Evolutionary conservation across 2,888 invertebrate genomes (phyloP), one percentile per base, ranked within the genome.

Genomic region (Scaptomyza caliginosa): DNA sequence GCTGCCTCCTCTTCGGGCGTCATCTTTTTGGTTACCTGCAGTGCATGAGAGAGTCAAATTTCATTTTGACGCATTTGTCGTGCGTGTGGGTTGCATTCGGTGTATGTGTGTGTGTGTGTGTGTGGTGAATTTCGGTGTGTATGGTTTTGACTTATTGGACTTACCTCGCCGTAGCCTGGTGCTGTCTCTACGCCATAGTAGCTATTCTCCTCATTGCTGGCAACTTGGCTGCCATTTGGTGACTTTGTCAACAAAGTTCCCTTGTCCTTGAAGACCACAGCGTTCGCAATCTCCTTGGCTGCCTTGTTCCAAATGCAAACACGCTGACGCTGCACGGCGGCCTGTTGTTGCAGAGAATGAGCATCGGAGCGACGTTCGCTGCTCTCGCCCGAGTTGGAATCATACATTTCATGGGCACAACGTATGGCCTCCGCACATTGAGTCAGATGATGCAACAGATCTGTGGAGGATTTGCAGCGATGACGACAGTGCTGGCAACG

Each of bases 401-500:
- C 91, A 32, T 89, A 89, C 55, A 91, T 91, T 51, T 92, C 92
- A 64, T 91, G 90, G 54, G 81, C 82, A 49, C 88, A 86, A 45
- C 89, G 87, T 3, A 85, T 88, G 40, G 94, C 93, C 76, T 93
- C 94, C 6, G 91, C 91, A 88, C 97, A 97, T 32, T 94, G 94
- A 90, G 94, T 94, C 90, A 96, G 92, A 89, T 97, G 97, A 60
- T 94, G 92, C 68, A 94, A 92, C 45, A 97, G 92, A 91, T 96
- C 97, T 3, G 94, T 93, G 77, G 96, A 96, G 23, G 96, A 96
- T 92, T 97, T 97, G 91, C 96, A 97, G 65, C 96, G 93, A 90
- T 96, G 96, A 70, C 96, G 93, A 90, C 97, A 97, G 89, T 95
- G 94, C 90, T 96, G 96, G 89, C 97, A 97, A 60, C 97, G 93